These are phyloP conservation scores for Athalia rosae DNA, from an alignment of 2,888 invertebrate genomes.

Conservation along the genomic window DNA sequence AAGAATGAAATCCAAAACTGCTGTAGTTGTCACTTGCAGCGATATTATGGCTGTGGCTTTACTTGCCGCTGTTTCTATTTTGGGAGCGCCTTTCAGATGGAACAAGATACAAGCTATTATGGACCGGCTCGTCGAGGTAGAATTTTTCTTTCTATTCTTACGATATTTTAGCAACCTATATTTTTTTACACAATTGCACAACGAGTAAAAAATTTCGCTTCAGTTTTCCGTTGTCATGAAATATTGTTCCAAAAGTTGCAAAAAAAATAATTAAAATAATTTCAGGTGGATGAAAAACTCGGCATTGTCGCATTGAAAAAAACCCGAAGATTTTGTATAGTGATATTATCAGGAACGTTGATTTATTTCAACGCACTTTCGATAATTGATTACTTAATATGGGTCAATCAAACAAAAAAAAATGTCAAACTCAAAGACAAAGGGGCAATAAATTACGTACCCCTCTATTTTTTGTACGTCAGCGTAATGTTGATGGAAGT, in stretches of 20 bases:
- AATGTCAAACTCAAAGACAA: slow-evolving; percentile 56
- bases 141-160: not conserved
- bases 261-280: not conserved
- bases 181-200: too few relatives aligned
- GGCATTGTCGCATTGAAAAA: slow-evolving; percentile 59
- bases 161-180: not conserved
- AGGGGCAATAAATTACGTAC: slow-evolving; percentile 75
- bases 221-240: too few relatives aligned
- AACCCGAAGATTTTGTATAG: slow-evolving; percentile 60
- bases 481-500: slow-evolving; percentile 78
- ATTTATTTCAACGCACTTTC: slow-evolving; percentile 59
- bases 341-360: slow-evolving; percentile 54
- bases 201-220: too few relatives aligned
- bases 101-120: slow-evolving; percentile 75
- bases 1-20: slow-evolving; percentile 76
- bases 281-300: slow-evolving; percentile 65
- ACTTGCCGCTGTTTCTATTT: slow-evolving; percentile 75
- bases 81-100: slow-evolving; percentile 76
- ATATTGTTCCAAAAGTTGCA: too few relatives aligned
- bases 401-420: slow-evolving; percentile 58
- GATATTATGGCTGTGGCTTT: slow-evolving; percentile 77
- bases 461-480: slow-evolving; percentile 78
- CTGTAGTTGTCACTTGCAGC: slow-evolving; percentile 77
- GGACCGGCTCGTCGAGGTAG: slow-evolving; percentile 74
- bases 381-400: slow-evolving; percentile 60